Evolutionary conservation across 2,888 invertebrate genomes (phyloP), one percentile per base, ranked within the genome.

Genomic region (Diarsia rubi): DNA sequence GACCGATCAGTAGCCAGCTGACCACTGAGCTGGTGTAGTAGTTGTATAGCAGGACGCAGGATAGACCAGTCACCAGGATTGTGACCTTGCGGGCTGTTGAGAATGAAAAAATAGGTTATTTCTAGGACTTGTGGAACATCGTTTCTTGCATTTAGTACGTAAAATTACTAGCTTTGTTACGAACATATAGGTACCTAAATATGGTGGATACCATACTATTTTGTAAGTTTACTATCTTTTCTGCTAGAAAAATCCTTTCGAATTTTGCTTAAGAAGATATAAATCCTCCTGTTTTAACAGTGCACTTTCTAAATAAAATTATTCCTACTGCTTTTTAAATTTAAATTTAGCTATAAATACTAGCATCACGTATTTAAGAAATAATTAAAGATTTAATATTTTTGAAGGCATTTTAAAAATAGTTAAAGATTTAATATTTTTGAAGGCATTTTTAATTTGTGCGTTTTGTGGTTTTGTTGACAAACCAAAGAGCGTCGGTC

Each of bases 11-110:
- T 8, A 97, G 90, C 90, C 97, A 97, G 68, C 97, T 97, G 8
- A 97, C 97, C 21, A 97, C 97, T 78, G 97, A 97, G 65, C 97
- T 97, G 0, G 97, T 97, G 89, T 97, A 97, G 90, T 97, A 97
- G 88, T 97, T 97, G 90, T 97, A 97, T 5, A 97, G 91, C 21
- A 97, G 89, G 1, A 97, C 89, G 54, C 94, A 94, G 0, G 91
- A 93, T 0, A 93, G 27, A 0, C 96, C 95, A 0, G 95, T 95
- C 6, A 96, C 93, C 0, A 95, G 85, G 2, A 95, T 81, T 2
- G 93, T 91, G 0, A 94, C 72, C 75, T 94, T 93, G 0, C 94
- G 91, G 71, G 94, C 95, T 96, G 84, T 57, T 19, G 1, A 19
- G 57, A 16, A 27, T 0, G 19, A 27, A 57, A 0, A 19, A 27